Evolutionary conservation across 2,797 vertebrate genomes (phyloP), one percentile per base, ranked within the genome.

Genomic region (Sardinella longiceps): DNA sequence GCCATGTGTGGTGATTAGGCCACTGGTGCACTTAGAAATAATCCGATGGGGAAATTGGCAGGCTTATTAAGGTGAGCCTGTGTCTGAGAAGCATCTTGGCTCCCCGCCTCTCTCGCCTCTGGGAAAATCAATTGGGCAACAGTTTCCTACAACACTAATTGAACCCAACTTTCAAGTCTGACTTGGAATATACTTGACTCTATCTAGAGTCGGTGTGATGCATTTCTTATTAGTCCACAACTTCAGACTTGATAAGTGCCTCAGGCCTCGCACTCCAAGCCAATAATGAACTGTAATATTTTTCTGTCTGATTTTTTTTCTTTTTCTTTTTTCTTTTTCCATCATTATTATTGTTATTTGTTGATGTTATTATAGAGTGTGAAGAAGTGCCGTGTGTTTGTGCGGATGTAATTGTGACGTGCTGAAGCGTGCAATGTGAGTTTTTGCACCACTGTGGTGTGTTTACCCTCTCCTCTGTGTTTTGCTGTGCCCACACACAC

Each of bases 401-500:
- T 2, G 11, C 56, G 25, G 23, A 60, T 39, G 30, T 80, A 18
- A 82, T 43, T 83, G 45, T 23, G 48, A 43, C 15, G 56, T 60
- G 23, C 18, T 81, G 6, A 14, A 56, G 2, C 6, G 7, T 39
- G 23, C 46, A 15, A 25, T 84, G 50, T 53, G 0, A 30, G 30
- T 23, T n/a, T 82, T 82, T 56, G 18, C 56, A 23, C 11, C 30
- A 85, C 33, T 33, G 25, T 80, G 2, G 46, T 83, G 77, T 88
- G 48, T 85, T 28, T 84, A 7, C 28, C 58, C 0, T 25, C 0
- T 25, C 9, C 30, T 14, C 10, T 43, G 23, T 7, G 1, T 14
- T 11, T 74, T 20, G 9, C 46, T 81, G 4, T 7, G 43, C 43
- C 43, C 43, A 43, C 12, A 10, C 89, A 97, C 43, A 7, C 43